Conservation (phyloP, 1,140 invertebrate species). For the Oncopodura yosiiana region DNA sequence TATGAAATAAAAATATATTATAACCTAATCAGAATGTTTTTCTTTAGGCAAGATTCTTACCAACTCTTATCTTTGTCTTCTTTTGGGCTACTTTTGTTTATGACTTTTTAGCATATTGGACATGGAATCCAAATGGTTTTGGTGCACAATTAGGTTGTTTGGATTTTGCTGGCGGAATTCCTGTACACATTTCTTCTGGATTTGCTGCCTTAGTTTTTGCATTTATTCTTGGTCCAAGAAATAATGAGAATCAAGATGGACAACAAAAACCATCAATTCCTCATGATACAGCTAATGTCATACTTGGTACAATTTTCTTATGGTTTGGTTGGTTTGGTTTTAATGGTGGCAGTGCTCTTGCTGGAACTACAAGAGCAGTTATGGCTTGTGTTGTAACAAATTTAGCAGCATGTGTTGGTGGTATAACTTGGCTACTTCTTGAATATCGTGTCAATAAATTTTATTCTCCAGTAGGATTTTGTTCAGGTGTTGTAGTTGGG, state of each 20-base stretch:
- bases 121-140: conserved; percentile 2
- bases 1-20: no score
- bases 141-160: neutral
- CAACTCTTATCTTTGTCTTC: conserved; percentile 4
- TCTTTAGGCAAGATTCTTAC: conserved; percentile 1
- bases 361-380: neutral
- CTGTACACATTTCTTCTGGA: conserved; percentile 5
- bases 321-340: conserved; percentile 14
- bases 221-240: neutral
- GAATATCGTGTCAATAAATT: neutral
- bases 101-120: conserved; percentile 7
- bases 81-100: conserved; percentile 10
- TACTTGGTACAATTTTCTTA: conserved; percentile 2
- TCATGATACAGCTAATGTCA: conserved; percentile 5
- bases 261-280: neutral
- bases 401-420: neutral
- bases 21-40: no score
- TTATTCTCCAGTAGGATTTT: conserved; percentile 9
- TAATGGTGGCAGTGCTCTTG: neutral
- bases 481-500: conserved; percentile 1
- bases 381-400: conserved; percentile 1
- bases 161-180: conserved; percentile 11
- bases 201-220: neutral
- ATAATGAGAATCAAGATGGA: no score
- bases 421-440: conserved; percentile 1